Evolutionary conservation across 2,888 invertebrate genomes (phyloP).

Genomic region (Poecilus cupreus): DNA sequence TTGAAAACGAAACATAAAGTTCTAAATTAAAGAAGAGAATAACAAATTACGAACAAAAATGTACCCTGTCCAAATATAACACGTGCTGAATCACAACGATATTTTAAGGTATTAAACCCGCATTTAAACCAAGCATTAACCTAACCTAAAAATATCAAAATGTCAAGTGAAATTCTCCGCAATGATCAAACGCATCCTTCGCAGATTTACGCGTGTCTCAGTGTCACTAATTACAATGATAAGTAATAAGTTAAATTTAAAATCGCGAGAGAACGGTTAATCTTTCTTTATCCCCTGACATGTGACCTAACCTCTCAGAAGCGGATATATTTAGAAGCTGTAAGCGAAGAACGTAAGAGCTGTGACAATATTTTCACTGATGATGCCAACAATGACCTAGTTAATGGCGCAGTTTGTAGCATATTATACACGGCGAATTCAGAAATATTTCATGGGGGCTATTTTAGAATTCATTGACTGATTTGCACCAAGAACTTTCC

Average conservation of each 20-base stretch:
- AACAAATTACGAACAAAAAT: not conserved
- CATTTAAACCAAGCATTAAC: not conserved
- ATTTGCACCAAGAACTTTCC: not conserved
- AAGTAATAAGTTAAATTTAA: constrained; percentile 34
- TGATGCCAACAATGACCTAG: constrained; percentile 57
- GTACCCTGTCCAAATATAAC: not conserved
- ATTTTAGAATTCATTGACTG: not conserved
- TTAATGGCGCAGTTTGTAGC: constrained; percentile 9
- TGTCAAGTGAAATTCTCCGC: not conserved
- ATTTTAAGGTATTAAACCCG: constrained; percentile 1
- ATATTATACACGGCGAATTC: no score
- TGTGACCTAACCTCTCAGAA: not conserved
- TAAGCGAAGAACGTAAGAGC: constrained; percentile 36
- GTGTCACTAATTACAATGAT: constrained; percentile 18
- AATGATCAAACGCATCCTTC: not conserved
- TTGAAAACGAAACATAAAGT: not conserved
- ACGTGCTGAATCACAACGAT: not conserved
- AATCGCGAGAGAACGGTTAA: not conserved
- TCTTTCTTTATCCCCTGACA: constrained; percentile 15
- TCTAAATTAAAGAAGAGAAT: not conserved
- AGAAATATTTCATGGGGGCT: not conserved
- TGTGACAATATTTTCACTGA: constrained; percentile 46
- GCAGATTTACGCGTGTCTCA: not conserved
- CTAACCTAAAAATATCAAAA: not conserved
- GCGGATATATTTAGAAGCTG: constrained; percentile 8